Evolutionary conservation across 2,797 vertebrate genomes (phyloP).

Genomic region (Falco rusticolus): DNA sequence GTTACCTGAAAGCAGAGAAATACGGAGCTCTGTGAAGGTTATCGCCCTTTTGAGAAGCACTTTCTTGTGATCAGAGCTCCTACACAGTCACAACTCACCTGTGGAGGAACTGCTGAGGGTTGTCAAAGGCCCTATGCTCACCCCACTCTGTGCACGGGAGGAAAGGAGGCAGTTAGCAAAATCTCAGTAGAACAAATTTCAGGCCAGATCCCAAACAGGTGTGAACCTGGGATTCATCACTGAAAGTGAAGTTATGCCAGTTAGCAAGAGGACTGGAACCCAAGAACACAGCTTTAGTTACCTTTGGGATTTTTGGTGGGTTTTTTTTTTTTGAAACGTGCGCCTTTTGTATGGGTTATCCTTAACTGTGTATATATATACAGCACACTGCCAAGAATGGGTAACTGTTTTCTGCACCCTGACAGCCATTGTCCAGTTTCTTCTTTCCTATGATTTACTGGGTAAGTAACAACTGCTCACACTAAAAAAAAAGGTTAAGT

Average conservation of each 20-base stretch:
- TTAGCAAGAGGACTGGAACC: neutral
- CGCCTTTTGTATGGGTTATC: neutral
- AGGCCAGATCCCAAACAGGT: neutral
- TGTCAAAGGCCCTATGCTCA: neutral
- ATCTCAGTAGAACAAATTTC: neutral
- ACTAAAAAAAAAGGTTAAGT: constrained; percentile 24
- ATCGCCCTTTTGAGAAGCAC: neutral
- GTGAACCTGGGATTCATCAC: neutral
- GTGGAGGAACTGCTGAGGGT: neutral
- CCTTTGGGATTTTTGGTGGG: neutral
- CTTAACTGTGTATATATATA: neutral
- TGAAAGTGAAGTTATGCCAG: neutral
- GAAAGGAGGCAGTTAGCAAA: neutral
- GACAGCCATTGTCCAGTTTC: neutral
- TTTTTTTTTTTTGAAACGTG: neutral
- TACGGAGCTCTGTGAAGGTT: neutral
- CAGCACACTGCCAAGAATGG: neutral
- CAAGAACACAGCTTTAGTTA: neutral
- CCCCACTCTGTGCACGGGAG: neutral
- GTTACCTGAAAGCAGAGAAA: neutral
- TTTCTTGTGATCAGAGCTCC: neutral
- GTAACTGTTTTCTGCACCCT: constrained; percentile 5
- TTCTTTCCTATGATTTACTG: neutral
- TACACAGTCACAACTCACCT: neutral
- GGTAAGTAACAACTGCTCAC: neutral